Conservation (phyloP, 2,888 invertebrate species). For the Rhimphoctona megacephalus region DNA sequence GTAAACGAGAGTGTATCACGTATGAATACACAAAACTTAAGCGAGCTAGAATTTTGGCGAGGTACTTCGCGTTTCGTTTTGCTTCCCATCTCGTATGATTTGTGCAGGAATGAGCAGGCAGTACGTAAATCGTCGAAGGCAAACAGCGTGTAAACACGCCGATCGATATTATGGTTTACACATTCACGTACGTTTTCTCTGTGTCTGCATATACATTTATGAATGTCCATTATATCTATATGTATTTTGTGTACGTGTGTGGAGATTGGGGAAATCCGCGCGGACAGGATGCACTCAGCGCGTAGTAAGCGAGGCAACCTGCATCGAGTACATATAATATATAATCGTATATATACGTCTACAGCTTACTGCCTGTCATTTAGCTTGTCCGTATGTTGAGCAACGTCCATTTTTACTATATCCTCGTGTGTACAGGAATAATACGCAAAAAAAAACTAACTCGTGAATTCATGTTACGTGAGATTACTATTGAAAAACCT, state of each 20-base stretch:
- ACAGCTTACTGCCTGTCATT: slow-evolving; percentile 3
- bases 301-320: slow-evolving; percentile 35
- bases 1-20: slow-evolving; percentile 26
- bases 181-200: slow-evolving; percentile 10
- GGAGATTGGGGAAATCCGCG: slow-evolving; percentile 58
- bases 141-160: slow-evolving; percentile 70
- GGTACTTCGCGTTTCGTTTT: slow-evolving; percentile 2
- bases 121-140: slow-evolving; percentile 68
- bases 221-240: not conserved
- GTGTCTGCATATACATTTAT: not conserved
- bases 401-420: slow-evolving; percentile 45
- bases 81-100: slow-evolving; percentile 17
- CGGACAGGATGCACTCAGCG: slow-evolving; percentile 56
- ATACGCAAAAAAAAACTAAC: slow-evolving; percentile 6
- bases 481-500: not conserved
- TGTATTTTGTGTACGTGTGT: slow-evolving; percentile 7
- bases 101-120: slow-evolving; percentile 15
- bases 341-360: slow-evolving; percentile 12
- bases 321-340: slow-evolving; percentile 50
- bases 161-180: slow-evolving; percentile 61
- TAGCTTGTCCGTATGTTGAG: slow-evolving; percentile 40
- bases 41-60: slow-evolving; percentile 35
- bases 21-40: slow-evolving; percentile 35
- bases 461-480: slow-evolving; percentile 25
- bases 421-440: not conserved